Evolutionary conservation across 2,888 invertebrate species (phyloP), one percentile per base, ranked within the genome.

Genomic region (Trichogramma dendrolimi): DNA sequence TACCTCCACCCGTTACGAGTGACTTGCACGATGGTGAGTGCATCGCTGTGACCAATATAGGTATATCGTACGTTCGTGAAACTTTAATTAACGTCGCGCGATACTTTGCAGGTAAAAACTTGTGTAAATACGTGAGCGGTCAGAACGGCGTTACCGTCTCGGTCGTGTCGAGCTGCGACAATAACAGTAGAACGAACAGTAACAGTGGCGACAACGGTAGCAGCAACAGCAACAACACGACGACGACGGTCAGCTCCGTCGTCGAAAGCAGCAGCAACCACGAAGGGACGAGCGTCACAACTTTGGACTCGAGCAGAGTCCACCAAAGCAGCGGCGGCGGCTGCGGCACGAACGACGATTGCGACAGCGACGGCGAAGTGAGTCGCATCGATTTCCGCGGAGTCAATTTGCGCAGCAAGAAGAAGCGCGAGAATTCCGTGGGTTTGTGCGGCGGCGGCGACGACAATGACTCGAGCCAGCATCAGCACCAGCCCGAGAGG

Each of bases 331-430:
- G 38, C 51, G 40, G 56, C 59, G 53, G 44, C 42, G 49, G 41
- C 27, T 27, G 42, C 51, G 58, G 8, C 11, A 57, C 58, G 39
- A 58, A 56, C 40, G 51, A 14, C 39, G 65, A 63, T 6, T 81
- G 83, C 67, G 89, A 89, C 75, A 88, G 88, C 72, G 90, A 91
- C 75, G 88, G 89, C n/a, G 90, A 91, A 78, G 87, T 91, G 72
- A 89, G 90, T 74, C 87, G 87, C 73, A 89, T 90, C 67, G 89
- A 90, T 76, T 89, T 90, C 75, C 84, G 86, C 46, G 80, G 86
- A 77, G 87, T 87, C 11, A 87, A 86, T 74, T 82, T 87, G 80
- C 82, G 87, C 0, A 85, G 84, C 63, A 87, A 87, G 73, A 86
- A 86, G 76, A 83, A 84, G 55, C 84, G 84, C 52, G 80, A 84